Base-by-base conservation (phyloP, 2,113 vertebrate genomes). In the Aspiorhynchus laticeps region DNA sequence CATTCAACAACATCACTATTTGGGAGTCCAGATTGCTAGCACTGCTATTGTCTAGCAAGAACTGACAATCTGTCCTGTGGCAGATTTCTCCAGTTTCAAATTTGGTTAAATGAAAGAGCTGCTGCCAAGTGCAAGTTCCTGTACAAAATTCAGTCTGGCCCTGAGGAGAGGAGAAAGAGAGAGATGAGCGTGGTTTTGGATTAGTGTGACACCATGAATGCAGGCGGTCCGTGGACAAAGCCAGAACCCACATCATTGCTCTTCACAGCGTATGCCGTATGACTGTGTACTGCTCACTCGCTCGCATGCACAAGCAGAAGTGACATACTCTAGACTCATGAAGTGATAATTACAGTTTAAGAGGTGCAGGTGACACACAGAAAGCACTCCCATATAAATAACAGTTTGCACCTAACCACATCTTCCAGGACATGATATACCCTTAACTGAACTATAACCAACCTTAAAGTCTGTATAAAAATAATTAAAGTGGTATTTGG, bases 291-390 rank as follows among this genome's bases (percentile, higher is more conserved):
- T 85, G 74, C 91, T 89, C 88, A 91, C 86, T 80, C 90, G 84
- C 82, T 74, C 0, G 79, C 91, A 89, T 86, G 89, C 88, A 90
- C 92, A 88, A 46, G 53, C 53, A 63, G n/a, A 61, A 43, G 36
- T 65, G 79, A 81, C 79, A 65, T 19, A 17, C 28, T 33, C 46
- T 48, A 61, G 11, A 80, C 19, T 15, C n/a, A 63, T 26, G 41
- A 59, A 88, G 92, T 91, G 90, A 93, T 93, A 94, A 95, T 93
- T 92, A 91, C 88, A 89, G 92, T 92, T 94, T 93, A 93, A 91
- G 90, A 90, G 86, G 89, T 85, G 91, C 26, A 90, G 91, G 89
- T 89, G 92, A 63, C 53, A 43, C 51, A 75, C 41, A 59, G 53
- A 31, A 41, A 38, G 12, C 53, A 17, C 36, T 38, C 33, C 0